A percentile compares a stretch with the other conserved stretches of the same genome.
Conservation (phyloP, 2,113 vertebrate species). For the Symphodus melops region DNA sequence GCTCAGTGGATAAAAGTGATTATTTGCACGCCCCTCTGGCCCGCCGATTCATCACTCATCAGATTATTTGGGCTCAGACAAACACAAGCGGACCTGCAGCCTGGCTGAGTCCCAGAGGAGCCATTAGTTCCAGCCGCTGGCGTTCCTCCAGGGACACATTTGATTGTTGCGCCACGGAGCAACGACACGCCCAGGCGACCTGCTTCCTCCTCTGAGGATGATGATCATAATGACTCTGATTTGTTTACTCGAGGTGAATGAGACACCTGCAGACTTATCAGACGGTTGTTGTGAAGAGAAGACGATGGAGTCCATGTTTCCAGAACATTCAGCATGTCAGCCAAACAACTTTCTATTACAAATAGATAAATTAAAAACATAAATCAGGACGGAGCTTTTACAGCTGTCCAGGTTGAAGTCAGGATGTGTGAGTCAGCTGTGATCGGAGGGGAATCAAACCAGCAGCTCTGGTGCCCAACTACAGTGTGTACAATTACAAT, state of each 20-base stretch:
- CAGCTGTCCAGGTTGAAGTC: no score
- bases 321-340: background rate
- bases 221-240: background rate
- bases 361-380: no score
- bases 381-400: no score
- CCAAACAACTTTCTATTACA: background rate
- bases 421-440: no score
- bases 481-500: no score
- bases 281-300: background rate
- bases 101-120: constrained; percentile 24
- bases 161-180: constrained; percentile 50
- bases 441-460: no score
- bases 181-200: constrained; percentile 36
- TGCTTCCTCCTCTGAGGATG: constrained; percentile 4
- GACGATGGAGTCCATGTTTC: background rate
- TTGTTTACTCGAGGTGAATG: background rate
- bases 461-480: no score
- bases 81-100: background rate
- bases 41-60: background rate
- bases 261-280: background rate
- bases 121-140: constrained; percentile 35
- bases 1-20: background rate
- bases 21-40: background rate
- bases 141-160: constrained; percentile 25
- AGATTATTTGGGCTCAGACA: background rate